phyloP scores from a whole-genome alignment of 2,113 vertebrate genomes.

The Octodon degus region DNA sequence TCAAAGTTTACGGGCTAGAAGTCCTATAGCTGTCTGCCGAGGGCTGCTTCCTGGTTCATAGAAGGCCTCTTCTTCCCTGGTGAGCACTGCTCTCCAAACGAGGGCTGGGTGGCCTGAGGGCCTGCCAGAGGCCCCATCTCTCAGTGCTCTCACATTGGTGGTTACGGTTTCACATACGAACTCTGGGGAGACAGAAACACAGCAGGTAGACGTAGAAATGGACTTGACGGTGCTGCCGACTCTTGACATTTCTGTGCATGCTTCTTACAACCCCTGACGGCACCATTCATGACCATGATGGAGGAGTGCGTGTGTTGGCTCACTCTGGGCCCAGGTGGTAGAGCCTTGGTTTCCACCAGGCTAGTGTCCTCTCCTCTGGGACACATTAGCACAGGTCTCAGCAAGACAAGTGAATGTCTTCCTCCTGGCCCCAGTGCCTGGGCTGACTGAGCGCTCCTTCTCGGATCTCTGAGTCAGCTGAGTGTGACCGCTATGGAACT shows the following conservation, averaged over 20 bases:
- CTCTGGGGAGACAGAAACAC: no score
- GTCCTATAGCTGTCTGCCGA: neutral
- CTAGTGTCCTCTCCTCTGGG: neutral
- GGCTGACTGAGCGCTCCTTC: neutral
- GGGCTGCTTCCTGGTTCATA: neutral
- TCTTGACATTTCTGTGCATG: neutral
- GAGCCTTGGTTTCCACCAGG: no score
- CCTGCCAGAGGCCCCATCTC: neutral
- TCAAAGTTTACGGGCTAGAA: neutral
- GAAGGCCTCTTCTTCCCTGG: neutral
- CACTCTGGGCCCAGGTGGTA: neutral
- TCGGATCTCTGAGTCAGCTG: neutral
- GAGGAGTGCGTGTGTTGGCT: rapidly evolving
- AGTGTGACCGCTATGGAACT: neutral
- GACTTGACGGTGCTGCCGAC: rapidly evolving
- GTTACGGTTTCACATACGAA: neutral
- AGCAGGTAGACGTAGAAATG: no score
- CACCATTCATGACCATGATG: rapidly evolving
- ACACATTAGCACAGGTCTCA: rapidly evolving
- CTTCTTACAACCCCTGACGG: neutral
- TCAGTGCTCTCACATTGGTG: neutral
- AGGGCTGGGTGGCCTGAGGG: neutral
- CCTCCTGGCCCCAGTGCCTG: neutral
- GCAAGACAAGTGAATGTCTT: rapidly evolving
- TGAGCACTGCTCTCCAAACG: neutral